Percentiles rank a stretch among this genome's conserved stretches.
These are phyloP conservation scores for Phylloscopus collybita DNA, from an alignment of 2,797 vertebrate species.

Conservation along the genomic window DNA sequence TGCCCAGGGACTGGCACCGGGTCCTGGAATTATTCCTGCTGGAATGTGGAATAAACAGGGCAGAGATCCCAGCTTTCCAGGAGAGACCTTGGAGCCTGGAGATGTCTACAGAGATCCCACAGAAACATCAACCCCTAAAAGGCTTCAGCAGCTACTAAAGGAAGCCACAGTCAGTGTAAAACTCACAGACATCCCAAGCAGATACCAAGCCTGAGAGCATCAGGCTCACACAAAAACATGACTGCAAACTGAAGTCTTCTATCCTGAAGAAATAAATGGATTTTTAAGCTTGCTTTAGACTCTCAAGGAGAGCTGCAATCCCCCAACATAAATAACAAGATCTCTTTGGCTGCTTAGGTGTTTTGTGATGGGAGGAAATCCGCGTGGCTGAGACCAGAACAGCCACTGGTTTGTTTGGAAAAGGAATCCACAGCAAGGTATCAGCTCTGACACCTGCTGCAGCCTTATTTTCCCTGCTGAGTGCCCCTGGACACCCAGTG, in stretches of 20 bases:
- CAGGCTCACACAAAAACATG: not conserved
- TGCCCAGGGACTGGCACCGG: not conserved
- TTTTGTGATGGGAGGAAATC: not conserved
- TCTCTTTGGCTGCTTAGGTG: not conserved
- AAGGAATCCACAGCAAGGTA: not conserved
- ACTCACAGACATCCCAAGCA: not conserved
- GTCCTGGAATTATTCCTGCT: not conserved
- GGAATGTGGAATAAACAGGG: not conserved
- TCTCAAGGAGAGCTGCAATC: not conserved
- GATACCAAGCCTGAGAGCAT: not conserved
- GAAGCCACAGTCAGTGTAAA: not conserved
- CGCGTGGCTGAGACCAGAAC: not conserved
- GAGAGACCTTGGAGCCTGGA: not conserved
- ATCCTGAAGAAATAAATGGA: not conserved
- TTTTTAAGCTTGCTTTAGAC: not conserved
- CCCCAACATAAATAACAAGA: not conserved
- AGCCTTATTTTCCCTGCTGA: not conserved
- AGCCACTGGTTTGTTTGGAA: not conserved
- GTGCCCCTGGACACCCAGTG: accelerated
- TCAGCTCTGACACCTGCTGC: not conserved
- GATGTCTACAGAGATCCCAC: not conserved
- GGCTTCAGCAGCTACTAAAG: not conserved
- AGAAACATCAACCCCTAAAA: not conserved
- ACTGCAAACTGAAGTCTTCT: not conserved
- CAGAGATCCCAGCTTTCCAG: not conserved